Evolutionary conservation across 2,888 invertebrate species (phyloP), one percentile per base, ranked within the genome.

Genomic region (Lepidochitona cinerea): DNA sequence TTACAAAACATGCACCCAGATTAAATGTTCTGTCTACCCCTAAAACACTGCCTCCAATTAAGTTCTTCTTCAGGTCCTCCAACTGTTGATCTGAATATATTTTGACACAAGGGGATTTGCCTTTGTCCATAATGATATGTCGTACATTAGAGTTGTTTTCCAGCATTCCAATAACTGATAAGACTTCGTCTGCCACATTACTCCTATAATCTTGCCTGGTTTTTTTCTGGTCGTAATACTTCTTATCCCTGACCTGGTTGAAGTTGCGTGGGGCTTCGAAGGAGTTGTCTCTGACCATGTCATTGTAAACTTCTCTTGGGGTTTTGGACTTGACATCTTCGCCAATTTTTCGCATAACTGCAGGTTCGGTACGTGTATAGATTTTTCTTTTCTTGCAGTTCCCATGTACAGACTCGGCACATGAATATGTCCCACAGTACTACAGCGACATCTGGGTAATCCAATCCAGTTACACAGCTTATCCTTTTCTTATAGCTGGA

Each of bases 11-110:
- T 33, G 9, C 35, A 6, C 75, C 71, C 18, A 73, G 41, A 53
- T 73, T 77, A 37, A 77, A 73, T 14, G 73, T 77, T 36, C 69
- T 64, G 37, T 77, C 73, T 1, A 77, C 53, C 14, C 73, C 75
- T 29, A 69, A 64, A 0, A 75, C 71, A 53, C 71, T 75, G 9
- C 59, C 59, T 14, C 59, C 59, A 7, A 9, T 9, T 9, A 18
- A 14, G 18, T 23, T 54, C 18, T 18, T 26, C 9, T 26, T 18
- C 26, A 54, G 26, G n/a, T 54, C 59, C 12, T 54, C 23, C 23
- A 54, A 54, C 59, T 54, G 59, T 7, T 54, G 14, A 18, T 54
- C 59, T 14, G 59, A 23, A 26, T 54, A 54, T 9, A 54, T 9
- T 9, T 18, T 54, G 23, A 54, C 23, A 54, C n/a, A 54, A 54